Base-by-base conservation (phyloP, 2,113 vertebrate genomes). In the Pedionomus torquatus region DNA sequence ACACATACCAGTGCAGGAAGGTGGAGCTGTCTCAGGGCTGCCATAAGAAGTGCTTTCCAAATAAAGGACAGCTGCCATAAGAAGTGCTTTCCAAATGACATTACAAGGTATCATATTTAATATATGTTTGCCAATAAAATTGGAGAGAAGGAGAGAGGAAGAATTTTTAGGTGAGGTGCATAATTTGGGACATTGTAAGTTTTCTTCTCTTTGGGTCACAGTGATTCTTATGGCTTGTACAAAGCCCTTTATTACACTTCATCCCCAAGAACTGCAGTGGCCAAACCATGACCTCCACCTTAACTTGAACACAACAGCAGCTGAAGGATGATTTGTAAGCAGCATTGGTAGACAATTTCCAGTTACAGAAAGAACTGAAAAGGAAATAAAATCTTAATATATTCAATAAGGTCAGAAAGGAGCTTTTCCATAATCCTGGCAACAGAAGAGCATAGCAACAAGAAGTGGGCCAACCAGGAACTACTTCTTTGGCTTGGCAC, bases 221-320 rank as follows among this genome's bases (percentile, higher is more conserved):
- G 16, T 14, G 18, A 41, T 72, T 57, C 23, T 21, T n/a, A 12
- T 11, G 6, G 8, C 9, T 80, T 83, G 5, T 13, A 63, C 1
- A 3, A 35, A 74, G 14, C 28, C 21, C 70, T 77, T 63, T 31
- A 13, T 44, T 15, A 11, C 6, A 52, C 5, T 86, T 54, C 20
- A 20, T 24, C 19, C 17, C 13, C n/a, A 70, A 49, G n/a, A 25
- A 17, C 5, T 24, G 5, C 37, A 80, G 15, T 37, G 17, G 6
- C 6, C 33, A 74, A 77, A 48, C 13, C 0, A 1, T 5, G 8
- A 58, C 3, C 4, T 75, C 17, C 14, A 24, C 7, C 10, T 49
- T 74, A 82, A 48, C 10, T 33, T 55, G 33, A 87, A 69, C 17
- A 69, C 26, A 76, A 17, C 10, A 82, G 26, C 15, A 87, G 28